Conservation (phyloP, 2,797 vertebrate genomes). For the Cyprinodon diabolis region DNA sequence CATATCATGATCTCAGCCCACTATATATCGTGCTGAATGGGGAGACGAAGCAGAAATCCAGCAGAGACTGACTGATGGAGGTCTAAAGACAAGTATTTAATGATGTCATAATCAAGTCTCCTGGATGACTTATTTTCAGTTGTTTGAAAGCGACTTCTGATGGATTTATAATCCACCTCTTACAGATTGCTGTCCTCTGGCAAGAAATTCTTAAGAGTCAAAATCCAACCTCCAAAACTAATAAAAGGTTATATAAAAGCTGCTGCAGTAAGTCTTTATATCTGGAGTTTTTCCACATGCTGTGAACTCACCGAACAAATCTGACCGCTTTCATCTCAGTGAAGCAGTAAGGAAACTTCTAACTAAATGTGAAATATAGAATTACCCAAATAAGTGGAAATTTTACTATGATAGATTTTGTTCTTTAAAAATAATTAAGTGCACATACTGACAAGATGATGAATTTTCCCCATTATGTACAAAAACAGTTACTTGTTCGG, state of each 20-base stretch:
- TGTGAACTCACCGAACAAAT: constrained; percentile 2
- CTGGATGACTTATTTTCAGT: neutral
- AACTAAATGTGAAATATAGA: constrained; percentile 23
- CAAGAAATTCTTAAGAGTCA: neutral
- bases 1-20: neutral
- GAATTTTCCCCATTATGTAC: constrained; percentile 16
- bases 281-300: neutral
- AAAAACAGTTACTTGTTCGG: constrained; percentile 25
- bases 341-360: neutral
- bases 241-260: neutral
- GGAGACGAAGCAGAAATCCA: neutral
- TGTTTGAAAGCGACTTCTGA: neutral
- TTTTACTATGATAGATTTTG: constrained; percentile 20
- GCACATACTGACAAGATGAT: constrained; percentile 31
- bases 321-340: neutral
- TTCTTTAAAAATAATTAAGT: constrained; percentile 23
- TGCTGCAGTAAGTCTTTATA: neutral
- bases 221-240: neutral
- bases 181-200: neutral
- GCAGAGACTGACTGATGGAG: neutral
- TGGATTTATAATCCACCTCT: neutral
- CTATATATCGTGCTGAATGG: neutral
- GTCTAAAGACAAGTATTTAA: neutral
- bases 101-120: neutral
- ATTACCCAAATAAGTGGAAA: constrained; percentile 13